phyloP scores from a whole-genome alignment of 2,888 invertebrate genomes.

The Oligia strigilis region DNA sequence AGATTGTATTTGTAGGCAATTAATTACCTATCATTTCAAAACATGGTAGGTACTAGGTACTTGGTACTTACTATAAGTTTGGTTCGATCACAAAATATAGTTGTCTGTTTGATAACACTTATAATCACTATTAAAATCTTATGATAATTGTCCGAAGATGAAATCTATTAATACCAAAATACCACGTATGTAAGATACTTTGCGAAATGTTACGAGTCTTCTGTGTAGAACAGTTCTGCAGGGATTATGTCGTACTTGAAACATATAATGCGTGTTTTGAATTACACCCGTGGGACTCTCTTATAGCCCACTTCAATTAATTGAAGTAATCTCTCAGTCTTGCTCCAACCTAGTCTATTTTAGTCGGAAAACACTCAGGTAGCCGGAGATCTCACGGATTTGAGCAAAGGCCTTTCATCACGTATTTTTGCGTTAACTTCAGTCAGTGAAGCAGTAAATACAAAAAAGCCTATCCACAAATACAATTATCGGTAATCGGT shows the following conservation, averaged over 20 bases:
- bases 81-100: background rate
- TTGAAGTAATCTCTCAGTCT: slow-evolving; percentile 42
- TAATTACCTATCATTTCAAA: background rate
- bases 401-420: background rate
- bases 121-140: background rate
- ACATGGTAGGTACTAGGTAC: background rate
- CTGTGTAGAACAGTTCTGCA: background rate
- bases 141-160: background rate
- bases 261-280: slow-evolving; percentile 2
- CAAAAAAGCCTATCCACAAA: background rate
- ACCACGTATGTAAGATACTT: background rate
- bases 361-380: slow-evolving; percentile 3
- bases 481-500: slow-evolving; percentile 37
- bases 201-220: background rate
- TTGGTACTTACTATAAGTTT: background rate
- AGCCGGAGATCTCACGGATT: slow-evolving; percentile 11
- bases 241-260: background rate
- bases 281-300: slow-evolving; percentile 1
- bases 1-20: background rate
- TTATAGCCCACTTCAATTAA: slow-evolving; percentile 38
- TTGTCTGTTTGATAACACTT: slow-evolving; percentile 5
- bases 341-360: slow-evolving; percentile 25
- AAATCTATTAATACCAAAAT: background rate
- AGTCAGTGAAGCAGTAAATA: background rate
- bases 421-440: background rate